Percentiles rank a stretch among this genome's conserved stretches.
Conservation (phyloP, 1,140 invertebrate species). For the Drosophila carrolli region DNA sequence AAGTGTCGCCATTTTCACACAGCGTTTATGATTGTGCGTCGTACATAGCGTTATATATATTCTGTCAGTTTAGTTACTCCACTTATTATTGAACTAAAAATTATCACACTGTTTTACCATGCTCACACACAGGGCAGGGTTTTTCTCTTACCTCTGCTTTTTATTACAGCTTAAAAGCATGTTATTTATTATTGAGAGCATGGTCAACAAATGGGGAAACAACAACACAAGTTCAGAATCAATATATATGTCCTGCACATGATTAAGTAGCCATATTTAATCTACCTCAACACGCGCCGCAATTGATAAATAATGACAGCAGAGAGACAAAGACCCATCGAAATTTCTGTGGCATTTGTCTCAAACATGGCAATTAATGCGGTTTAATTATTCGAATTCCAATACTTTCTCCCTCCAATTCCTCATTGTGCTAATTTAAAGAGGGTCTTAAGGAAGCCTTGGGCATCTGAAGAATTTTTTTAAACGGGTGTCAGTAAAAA, state of each 20-base stretch:
- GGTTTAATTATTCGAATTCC: background rate
- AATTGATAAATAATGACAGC: conserved; percentile 57
- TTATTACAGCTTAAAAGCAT: conserved; percentile 60
- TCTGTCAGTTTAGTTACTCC: conserved; percentile 57
- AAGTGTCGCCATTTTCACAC: conserved; percentile 63
- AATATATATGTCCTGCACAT: conserved; percentile 24
- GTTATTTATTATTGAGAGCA: conserved; percentile 64
- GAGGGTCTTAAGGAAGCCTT: too few relatives aligned
- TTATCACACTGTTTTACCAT: conserved; percentile 30
- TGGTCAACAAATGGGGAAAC: conserved; percentile 18
- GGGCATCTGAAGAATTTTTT: too few relatives aligned
- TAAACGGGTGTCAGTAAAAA: too few relatives aligned
- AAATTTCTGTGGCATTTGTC: background rate
- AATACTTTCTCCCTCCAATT: background rate
- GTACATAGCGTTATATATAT: conserved; percentile 27
- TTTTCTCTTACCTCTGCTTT: conserved; percentile 4
- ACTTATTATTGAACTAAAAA: conserved; percentile 73
- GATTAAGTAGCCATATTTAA: conserved; percentile 63
- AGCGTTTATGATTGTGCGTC: conserved; percentile 32
- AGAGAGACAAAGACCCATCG: background rate
- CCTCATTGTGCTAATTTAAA: too few relatives aligned
- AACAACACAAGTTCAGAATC: conserved; percentile 9
- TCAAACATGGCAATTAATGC: too few relatives aligned
- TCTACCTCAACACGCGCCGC: conserved; percentile 63
- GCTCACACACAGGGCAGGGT: background rate